These are phyloP conservation scores for Motacilla alba DNA, from an alignment of 2,113 vertebrate genomes.

Conservation along the genomic window DNA sequence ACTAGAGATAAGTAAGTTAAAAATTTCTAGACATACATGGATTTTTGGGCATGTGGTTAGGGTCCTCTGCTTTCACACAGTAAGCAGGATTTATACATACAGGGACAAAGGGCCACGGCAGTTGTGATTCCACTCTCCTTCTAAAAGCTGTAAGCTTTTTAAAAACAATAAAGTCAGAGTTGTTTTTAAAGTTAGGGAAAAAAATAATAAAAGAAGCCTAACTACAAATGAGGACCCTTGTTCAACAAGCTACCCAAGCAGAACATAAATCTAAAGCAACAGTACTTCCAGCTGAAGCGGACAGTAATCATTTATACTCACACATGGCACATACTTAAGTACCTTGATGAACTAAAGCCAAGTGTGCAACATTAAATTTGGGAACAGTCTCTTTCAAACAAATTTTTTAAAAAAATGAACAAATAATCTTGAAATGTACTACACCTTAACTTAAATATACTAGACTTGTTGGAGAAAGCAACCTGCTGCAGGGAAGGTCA, in stretches of 20 bases:
- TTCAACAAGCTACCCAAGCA: neutral
- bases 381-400: neutral
- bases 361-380: neutral
- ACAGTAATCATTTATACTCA: neutral
- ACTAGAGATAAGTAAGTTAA: constrained; percentile 25
- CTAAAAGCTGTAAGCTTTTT: neutral
- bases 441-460: neutral
- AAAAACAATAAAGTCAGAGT: neutral
- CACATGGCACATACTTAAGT: neutral
- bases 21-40: neutral
- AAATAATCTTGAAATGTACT: neutral
- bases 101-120: neutral
- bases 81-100: neutral
- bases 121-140: neutral
- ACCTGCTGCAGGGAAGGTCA: neutral
- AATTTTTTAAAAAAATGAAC: neutral
- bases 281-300: neutral
- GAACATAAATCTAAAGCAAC: neutral
- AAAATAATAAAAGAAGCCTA: neutral
- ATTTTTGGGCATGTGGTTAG: neutral
- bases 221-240: neutral
- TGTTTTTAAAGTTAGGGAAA: neutral
- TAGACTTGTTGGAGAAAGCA: neutral
- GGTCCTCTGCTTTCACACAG: neutral
- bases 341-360: neutral